Percentiles rank a stretch among this genome's conserved stretches.
These are phyloP conservation scores for Trichechus manatus DNA, from an alignment of 2,113 vertebrate species.

Conservation along the genomic window DNA sequence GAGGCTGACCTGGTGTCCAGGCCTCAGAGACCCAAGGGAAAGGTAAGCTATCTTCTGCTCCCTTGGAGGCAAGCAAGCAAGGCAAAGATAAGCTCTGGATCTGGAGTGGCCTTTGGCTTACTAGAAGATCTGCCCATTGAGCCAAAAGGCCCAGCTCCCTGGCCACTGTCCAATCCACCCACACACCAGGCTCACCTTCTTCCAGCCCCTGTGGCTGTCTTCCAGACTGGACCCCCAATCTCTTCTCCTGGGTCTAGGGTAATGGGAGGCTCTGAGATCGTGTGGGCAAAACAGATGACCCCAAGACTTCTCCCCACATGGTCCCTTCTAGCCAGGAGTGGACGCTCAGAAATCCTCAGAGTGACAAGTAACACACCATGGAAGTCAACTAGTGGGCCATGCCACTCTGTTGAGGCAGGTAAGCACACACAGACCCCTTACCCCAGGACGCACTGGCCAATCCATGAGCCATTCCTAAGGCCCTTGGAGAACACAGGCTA, in stretches of 20 bases:
- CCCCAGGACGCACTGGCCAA: fast-evolving
- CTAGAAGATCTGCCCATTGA: neutral
- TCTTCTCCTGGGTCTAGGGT: neutral
- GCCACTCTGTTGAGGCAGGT: neutral
- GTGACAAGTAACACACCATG: fast-evolving
- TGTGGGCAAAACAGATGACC: neutral
- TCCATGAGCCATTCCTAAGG: neutral
- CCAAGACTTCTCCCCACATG: neutral
- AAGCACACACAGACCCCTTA: neutral
- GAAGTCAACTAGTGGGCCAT: no score
- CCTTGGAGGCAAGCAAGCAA: neutral
- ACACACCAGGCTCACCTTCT: neutral
- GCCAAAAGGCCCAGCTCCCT: neutral
- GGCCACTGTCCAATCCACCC: conserved; percentile 1
- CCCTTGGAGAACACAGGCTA: neutral
- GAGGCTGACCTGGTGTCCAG: neutral
- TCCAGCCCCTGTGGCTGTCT: neutral
- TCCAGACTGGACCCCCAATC: neutral
- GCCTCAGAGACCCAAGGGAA: fast-evolving
- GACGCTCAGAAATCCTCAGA: neutral
- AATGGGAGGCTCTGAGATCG: neutral
- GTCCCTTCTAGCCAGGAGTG: neutral
- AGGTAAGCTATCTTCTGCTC: neutral
- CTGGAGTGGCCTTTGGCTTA: neutral
- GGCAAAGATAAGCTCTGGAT: neutral